phyloP scores from a whole-genome alignment of 2,113 vertebrate species.

The Psittacula cyanocephala region DNA sequence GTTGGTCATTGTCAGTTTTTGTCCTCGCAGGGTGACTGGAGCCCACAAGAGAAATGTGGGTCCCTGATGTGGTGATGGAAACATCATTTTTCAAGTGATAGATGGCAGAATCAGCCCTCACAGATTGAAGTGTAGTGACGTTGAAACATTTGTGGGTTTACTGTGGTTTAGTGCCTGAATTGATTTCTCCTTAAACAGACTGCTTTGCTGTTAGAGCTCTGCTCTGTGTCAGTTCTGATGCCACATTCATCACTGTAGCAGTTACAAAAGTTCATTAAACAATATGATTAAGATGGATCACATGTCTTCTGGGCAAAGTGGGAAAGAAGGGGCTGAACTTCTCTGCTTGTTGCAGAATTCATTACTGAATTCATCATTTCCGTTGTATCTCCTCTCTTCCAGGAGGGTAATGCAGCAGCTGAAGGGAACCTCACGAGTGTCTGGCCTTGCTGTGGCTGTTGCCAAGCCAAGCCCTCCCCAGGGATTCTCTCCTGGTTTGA shows the following conservation, averaged over 20 bases:
- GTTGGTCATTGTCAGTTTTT: constrained; percentile 40
- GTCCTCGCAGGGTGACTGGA: neutral
- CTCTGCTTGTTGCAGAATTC: neutral
- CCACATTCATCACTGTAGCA: rapidly evolving
- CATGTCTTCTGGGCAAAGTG: neutral
- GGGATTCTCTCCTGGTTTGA: constrained; percentile 83
- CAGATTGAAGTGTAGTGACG: rapidly evolving
- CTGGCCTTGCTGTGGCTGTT: constrained; percentile 85
- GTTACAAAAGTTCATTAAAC: neutral
- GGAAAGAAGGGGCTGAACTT: neutral
- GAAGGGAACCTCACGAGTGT: constrained; percentile 80
- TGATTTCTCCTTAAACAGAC: neutral
- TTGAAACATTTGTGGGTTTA: rapidly evolving
- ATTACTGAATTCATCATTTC: neutral
- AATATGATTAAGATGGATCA: rapidly evolving
- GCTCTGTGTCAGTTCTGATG: neutral
- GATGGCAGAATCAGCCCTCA: neutral
- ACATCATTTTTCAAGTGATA: neutral
- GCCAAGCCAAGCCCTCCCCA: constrained; percentile 66
- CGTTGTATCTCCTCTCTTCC: neutral
- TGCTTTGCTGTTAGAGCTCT: neutral
- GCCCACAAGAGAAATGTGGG: neutral
- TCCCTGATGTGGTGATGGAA: neutral
- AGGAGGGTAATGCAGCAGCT: constrained; percentile 85
- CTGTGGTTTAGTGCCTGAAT: neutral